Evolutionary conservation across 2,113 vertebrate genomes (phyloP), one percentile per base, ranked within the genome.

Genomic region (Crocuta crocuta): DNA sequence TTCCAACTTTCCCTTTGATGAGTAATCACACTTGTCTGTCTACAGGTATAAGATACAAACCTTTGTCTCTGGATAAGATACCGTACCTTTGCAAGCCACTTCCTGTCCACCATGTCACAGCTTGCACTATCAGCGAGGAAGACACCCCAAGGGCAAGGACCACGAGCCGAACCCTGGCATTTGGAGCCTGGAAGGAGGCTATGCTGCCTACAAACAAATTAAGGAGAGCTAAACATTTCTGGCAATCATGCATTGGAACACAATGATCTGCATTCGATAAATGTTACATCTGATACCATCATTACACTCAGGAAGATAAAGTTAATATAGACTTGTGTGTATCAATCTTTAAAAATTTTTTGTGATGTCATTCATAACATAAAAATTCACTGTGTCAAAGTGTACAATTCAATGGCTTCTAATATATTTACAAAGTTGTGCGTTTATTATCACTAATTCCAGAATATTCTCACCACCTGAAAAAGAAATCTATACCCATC

Each of bases 31-130:
- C 19, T 33, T 76, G 12, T 26, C 33, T 50, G 21, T 80, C 53
- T 35, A 0, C 10, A 66, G 39, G 48, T 8, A 2, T 5, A 85
- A 70, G 48, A n/a, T 11, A n/a, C 0, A n/a, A 92, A 91, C 91
- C 73, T 53, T 35, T 68, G 26, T 81, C 55, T 21, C 0, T 12
- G 55, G 48, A 50, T 2, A 16, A 70, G 39, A 45, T 24, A 33
- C 3, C 94, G 89, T 98, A 99, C 99, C 99, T 99, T 97, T 99
- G 99, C 70, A 98, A 96, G 94, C 81, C 94, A 82, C 95, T 98
- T 98, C 99, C 99, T 97, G 98, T 98, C 98, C 99, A 99, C 99
- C 99, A 99, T 0, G 98, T 98, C 92, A 99, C 98, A 10, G 98
- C 95, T 17, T 99, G 98, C 88, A 99, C 97, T 35, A 99, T 93